A percentile compares a stretch with the other conserved stretches of the same genome.
Evolutionary conservation across 2,888 invertebrate species (phyloP).

Genomic region (Melikaiella ostensackeni): DNA sequence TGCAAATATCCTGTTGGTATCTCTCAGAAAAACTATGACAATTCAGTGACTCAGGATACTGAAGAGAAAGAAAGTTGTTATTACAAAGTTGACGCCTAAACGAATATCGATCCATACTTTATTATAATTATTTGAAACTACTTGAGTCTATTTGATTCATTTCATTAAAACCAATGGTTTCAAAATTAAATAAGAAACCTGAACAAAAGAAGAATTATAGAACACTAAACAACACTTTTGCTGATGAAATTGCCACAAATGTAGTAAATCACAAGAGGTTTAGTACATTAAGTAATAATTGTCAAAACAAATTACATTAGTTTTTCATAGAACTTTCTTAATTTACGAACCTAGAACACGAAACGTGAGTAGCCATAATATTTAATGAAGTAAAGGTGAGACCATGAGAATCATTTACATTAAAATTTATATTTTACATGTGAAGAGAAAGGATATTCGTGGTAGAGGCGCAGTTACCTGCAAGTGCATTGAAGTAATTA

Average conservation of each 20-base stretch:
- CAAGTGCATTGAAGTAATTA: slow-evolving; percentile 31
- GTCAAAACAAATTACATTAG: neutral
- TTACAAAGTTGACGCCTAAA: neutral
- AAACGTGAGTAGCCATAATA: neutral
- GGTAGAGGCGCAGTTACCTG: slow-evolving; percentile 15
- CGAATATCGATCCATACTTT: too few species aligned
- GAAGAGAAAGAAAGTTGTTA: neutral
- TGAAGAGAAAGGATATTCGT: slow-evolving; percentile 26
- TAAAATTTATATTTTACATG: neutral
- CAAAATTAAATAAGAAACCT: too few species aligned
- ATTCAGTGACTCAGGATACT: neutral
- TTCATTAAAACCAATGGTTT: too few species aligned
- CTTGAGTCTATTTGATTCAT: too few species aligned
- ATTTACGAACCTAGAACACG: neutral
- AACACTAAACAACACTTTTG: too few species aligned
- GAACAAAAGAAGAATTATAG: too few species aligned
- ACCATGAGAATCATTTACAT: neutral
- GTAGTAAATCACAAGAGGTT: neutral
- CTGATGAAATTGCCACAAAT: neutral
- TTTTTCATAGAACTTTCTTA: neutral
- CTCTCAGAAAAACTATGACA: neutral
- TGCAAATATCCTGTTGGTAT: neutral
- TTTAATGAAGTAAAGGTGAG: neutral
- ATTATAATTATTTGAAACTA: too few species aligned
- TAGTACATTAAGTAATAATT: neutral